Evolutionary conservation across 2,113 vertebrate species (phyloP).

Genomic region (Choloepus hoffmanni): DNA sequence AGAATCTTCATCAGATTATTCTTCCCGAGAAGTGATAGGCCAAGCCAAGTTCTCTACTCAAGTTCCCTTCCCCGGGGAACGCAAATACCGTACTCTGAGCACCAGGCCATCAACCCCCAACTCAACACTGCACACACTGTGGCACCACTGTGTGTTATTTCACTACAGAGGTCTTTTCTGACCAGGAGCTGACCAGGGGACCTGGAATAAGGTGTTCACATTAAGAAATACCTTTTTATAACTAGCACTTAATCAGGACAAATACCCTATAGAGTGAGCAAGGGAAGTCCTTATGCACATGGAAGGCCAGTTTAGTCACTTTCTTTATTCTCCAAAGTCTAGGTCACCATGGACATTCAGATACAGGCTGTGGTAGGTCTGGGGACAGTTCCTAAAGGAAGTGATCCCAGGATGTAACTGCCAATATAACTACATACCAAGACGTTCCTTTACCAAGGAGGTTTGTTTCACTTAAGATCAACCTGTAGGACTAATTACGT

Average conservation of each 20-base stretch:
- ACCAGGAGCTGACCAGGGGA: not conserved
- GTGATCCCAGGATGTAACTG: not conserved
- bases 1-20: not conserved
- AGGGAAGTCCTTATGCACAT: not conserved
- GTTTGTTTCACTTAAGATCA: not conserved
- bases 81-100: not conserved
- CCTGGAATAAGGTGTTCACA: not conserved
- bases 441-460: not conserved
- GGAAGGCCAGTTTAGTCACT: not conserved
- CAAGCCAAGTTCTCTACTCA: not conserved
- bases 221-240: not conserved
- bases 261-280: not conserved
- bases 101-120: not conserved
- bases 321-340: not conserved
- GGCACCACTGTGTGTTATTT: not conserved
- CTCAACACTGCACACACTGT: accelerated
- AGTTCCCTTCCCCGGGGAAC: not conserved
- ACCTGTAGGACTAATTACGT: not conserved
- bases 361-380: not conserved
- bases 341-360: not conserved
- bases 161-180: not conserved
- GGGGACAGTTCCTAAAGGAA: not conserved
- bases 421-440: not conserved
- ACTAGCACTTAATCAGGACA: not conserved
- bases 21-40: not conserved